phyloP scores from a whole-genome alignment of 2,888 invertebrate genomes.

The Venustoraphidia nigricollis region DNA sequence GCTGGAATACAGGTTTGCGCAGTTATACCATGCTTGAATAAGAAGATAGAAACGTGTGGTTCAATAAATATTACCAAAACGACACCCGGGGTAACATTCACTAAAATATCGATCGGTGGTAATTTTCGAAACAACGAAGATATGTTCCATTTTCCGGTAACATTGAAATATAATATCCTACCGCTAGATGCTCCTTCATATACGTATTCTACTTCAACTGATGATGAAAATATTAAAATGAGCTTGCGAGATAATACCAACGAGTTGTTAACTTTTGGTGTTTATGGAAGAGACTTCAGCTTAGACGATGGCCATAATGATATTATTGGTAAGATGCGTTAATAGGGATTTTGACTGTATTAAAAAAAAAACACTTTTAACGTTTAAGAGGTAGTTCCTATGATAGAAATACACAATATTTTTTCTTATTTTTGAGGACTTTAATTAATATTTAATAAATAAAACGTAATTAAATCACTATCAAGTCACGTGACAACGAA shows the following conservation, averaged over 20 bases:
- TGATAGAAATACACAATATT: too few species aligned
- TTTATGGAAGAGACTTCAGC: conserved; percentile 2
- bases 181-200: neutral
- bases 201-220: neutral
- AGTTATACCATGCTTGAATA: conserved; percentile 5
- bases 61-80: neutral
- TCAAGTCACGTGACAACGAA: too few species aligned
- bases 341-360: too few species aligned
- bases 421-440: too few species aligned
- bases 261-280: conserved; percentile 1
- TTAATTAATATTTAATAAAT: too few species aligned
- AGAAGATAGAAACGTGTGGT: conserved; percentile 5
- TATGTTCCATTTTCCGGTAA: conserved; percentile 1
- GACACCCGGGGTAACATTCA: neutral
- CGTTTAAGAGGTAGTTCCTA: too few species aligned
- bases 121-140: neutral
- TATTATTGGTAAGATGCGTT: too few species aligned
- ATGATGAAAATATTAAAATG: neutral
- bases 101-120: neutral
- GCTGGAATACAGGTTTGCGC: conserved; percentile 7
- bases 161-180: neutral
- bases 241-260: neutral
- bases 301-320: neutral
- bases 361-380: too few species aligned
- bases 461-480: too few species aligned